A percentile compares a stretch with the other conserved stretches of the same genome.
Evolutionary conservation across 2,888 invertebrate genomes (phyloP).

Genomic region (Furcula furcula): DNA sequence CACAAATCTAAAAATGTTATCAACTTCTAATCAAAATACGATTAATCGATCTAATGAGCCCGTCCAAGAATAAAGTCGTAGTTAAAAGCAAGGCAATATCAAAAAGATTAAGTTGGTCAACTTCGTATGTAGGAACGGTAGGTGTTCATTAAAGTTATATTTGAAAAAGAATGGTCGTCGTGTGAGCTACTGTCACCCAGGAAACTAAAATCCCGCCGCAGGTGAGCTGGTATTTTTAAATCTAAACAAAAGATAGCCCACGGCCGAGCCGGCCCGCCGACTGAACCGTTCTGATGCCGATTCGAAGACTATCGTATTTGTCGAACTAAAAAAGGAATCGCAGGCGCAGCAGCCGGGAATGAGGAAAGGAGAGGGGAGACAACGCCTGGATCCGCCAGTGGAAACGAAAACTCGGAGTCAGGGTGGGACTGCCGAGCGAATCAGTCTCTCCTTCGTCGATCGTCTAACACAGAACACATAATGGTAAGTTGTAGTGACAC

Average conservation of each 20-base stretch:
- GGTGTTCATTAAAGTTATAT: conserved; percentile 23
- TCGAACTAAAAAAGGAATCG: conserved; percentile 79
- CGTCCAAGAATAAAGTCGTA: too few species aligned
- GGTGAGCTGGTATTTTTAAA: conserved; percentile 66
- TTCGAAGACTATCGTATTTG: conserved; percentile 56
- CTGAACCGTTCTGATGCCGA: conserved; percentile 59
- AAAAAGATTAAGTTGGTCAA: too few species aligned
- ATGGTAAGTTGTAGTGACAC: conserved; percentile 68
- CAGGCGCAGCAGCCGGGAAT: conserved; percentile 30
- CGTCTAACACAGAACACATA: conserved; percentile 71
- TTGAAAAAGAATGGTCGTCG: conserved; percentile 27
- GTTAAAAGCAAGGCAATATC: too few species aligned
- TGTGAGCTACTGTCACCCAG: conserved; percentile 34
- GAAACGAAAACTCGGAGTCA: conserved; percentile 69
- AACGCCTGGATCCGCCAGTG: conserved; percentile 50
- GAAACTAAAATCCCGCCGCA: conserved; percentile 39
- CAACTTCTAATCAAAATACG: too few species aligned
- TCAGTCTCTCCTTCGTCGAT: conserved; percentile 78
- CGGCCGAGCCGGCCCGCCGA: conserved; percentile 49
- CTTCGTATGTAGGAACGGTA: too few species aligned
- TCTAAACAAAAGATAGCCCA: conserved; percentile 39
- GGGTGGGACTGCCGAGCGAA: conserved; percentile 78
- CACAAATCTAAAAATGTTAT: too few species aligned
- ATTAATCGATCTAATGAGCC: too few species aligned
- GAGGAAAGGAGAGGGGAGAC: conserved; percentile 40